phyloP scores from a whole-genome alignment of 2,113 vertebrate species.

The Oreotrochilus melanogaster region DNA sequence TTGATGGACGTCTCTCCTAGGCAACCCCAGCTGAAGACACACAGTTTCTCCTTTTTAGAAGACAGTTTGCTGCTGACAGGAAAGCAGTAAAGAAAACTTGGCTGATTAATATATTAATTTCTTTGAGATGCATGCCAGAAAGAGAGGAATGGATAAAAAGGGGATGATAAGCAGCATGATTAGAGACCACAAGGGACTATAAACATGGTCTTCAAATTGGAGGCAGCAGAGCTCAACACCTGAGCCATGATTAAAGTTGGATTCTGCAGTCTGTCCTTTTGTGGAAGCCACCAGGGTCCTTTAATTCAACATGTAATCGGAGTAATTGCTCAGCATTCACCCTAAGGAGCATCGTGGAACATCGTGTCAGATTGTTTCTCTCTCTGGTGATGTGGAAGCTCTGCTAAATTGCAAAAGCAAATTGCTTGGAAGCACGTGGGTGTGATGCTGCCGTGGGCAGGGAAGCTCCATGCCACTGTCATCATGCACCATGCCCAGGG shows the following conservation, averaged over 20 bases:
- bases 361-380: not conserved
- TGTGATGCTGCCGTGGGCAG: fast-evolving
- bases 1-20: not conserved
- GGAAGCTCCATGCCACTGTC: not conserved
- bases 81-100: not conserved
- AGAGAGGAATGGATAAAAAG: constrained; percentile 1
- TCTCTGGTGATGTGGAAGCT: not conserved
- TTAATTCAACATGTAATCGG: not conserved
- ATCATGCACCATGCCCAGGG: not conserved
- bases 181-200: not conserved
- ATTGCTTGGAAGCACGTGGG: not conserved
- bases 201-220: not conserved
- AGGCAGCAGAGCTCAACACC: not conserved
- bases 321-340: constrained; percentile 12
- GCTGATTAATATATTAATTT: constrained; percentile 2
- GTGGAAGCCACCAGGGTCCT: not conserved
- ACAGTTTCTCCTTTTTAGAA: not conserved
- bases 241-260: not conserved
- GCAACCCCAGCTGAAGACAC: not conserved
- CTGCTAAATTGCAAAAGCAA: not conserved
- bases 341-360: not conserved
- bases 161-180: constrained; percentile 5
- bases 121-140: constrained; percentile 15
- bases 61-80: constrained; percentile 20
- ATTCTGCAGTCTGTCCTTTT: not conserved